Base-by-base conservation (phyloP, 2,888 invertebrate genomes). In the Polylopha cassiicola region DNA sequence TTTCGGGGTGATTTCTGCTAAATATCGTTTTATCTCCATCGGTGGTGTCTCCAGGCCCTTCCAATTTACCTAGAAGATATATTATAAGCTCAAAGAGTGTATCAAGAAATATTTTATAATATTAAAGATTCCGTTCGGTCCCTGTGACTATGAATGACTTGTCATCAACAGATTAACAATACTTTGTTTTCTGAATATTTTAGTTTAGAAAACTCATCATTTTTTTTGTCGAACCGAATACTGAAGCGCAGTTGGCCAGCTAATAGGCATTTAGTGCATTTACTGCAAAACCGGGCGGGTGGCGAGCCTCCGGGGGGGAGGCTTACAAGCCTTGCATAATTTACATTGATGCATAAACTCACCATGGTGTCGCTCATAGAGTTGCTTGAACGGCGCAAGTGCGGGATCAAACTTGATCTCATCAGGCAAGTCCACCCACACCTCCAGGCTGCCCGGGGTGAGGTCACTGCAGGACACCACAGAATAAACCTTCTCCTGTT, bases 371-470 rank as follows among this genome's bases (percentile, higher is more conserved):
- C 80, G 77, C 32, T 89, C 88, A 46, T 88, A 88, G n/a, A 85
- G 74, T 18, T 72, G 71, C 55, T 87, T 85, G 64, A 91, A 91
- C 0, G 88, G 87, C 10, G 88, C 89, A 64, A 91, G 69, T 21
- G 88, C 86, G 0, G 91, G 91, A 66, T 91, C 91, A 50, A 87
- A 82, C 43, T 90, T 88, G 61, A 91, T 89, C 46, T 87, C 87
- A 43, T 89, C 88, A 0, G 91, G 91, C 2, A 91, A 65, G 29
- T 88, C 87, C 32, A 88, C 73, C 91, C 91, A 91, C 11, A 90
- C 87, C 50, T 89, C 89, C 45, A 90, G 55, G 10, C 88, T 86
- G 14, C 88, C 88, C 4, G 89, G 89, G 0, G 89, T 89, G 30
- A 89, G 77, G 55, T 89, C 89, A 65, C 85, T 87, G 61, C 77